Evolutionary conservation across 2,113 vertebrate species (phyloP), one percentile per base, ranked within the genome.

Genomic region (Phyllopteryx taeniolatus): DNA sequence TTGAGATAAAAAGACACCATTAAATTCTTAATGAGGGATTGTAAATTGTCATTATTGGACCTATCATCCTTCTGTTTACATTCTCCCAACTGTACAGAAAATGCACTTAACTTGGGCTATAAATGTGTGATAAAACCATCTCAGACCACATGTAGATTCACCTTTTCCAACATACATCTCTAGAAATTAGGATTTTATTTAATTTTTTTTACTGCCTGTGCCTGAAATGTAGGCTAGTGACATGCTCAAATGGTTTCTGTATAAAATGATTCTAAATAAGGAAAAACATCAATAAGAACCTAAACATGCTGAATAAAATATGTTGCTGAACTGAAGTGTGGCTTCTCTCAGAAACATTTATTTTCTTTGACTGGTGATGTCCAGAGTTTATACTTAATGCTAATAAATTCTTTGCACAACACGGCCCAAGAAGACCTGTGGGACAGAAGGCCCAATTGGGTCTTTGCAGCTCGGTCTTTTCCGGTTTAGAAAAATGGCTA

Each of bases 291-390:
- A 73, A 54, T 54, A 42, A 80, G 79, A 80, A 83, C 46, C 60
- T 71, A 51, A 65, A 68, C 54, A 47, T 78, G 77, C 66, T 72
- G 17, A 83, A 85, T 76, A 85, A 84, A 88, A 57, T 60, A 51
- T 75, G 61, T 70, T 72, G 33, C 42, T 63, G 4, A 62, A 67
- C 0, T 59, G 10, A 71, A 62, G 61, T 47, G 12, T 10, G 76
- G 1, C 8, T 67, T 27, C 15, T 63, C 0, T 51, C 42, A 11
- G 39, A 11, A 76, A 9, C 19, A 42, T 63, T 8, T 2, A n/a
- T 62, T 19, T 70, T 57, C 11, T 67, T 65, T 19, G 5, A 20
- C 3, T 65, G 39, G 39, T 0, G 1, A 61, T 13, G 17, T 70
- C 47, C 47, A 42, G 65, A 72, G 2, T 6, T 53, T 27, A 15